phyloP scores from a whole-genome alignment of 1,140 invertebrate genomes.

The Caenorhabditis tropicalis region DNA sequence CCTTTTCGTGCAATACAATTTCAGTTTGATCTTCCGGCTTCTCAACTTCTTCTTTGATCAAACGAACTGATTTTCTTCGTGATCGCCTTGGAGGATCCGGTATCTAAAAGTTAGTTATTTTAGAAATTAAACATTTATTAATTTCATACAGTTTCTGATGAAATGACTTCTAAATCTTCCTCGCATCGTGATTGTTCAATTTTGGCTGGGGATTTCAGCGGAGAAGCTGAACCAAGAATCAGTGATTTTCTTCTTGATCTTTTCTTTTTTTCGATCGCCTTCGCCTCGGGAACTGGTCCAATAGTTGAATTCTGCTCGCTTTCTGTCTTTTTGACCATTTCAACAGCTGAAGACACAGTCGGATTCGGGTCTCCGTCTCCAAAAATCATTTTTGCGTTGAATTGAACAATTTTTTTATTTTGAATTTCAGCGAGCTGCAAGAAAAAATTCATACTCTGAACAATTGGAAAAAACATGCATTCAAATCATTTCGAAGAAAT shows the following conservation, averaged over 20 bases:
- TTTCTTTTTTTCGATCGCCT: not conserved
- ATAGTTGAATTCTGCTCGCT: not conserved
- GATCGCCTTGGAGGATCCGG: not conserved
- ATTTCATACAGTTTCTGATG: not conserved
- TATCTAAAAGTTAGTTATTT: not conserved
- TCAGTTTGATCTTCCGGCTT: not conserved
- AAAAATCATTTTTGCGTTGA: conserved; percentile 22
- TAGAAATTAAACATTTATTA: not conserved
- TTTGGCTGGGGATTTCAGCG: not conserved
- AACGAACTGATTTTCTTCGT: not conserved
- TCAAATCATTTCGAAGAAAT: too few species aligned
- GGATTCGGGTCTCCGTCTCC: not conserved
- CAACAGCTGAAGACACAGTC: not conserved
- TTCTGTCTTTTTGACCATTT: not conserved
- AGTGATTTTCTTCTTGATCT: not conserved
- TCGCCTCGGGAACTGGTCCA: not conserved
- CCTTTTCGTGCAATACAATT: not conserved
- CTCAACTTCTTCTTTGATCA: not conserved
- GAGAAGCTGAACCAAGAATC: not conserved
- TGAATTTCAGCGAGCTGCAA: not conserved
- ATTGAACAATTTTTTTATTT: not conserved
- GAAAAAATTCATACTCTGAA: too few species aligned
- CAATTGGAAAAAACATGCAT: too few species aligned
- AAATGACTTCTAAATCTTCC: not conserved
- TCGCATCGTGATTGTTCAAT: not conserved